phyloP scores from a whole-genome alignment of 1,140 invertebrate species.

The Galendromus occidentalis region DNA sequence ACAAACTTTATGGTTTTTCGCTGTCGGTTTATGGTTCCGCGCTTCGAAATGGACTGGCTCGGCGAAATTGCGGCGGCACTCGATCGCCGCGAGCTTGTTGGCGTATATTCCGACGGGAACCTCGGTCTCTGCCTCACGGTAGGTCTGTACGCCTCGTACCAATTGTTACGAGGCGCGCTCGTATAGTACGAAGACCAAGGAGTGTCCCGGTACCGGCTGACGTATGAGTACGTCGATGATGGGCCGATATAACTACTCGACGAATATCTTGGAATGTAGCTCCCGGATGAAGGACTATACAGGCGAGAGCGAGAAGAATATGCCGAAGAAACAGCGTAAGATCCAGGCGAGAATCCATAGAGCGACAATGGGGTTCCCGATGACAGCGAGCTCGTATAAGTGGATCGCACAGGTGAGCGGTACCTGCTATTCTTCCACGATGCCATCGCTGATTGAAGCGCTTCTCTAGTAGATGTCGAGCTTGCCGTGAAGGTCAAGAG shows the following conservation, averaged over 20 bases:
- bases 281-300: background rate
- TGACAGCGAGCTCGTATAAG: background rate
- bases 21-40: background rate
- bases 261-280: background rate
- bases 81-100: background rate
- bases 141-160: conserved; percentile 8
- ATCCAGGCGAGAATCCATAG: background rate
- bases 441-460: too few species aligned
- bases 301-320: conserved; percentile 8
- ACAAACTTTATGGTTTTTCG: conserved; percentile 7
- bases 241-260: background rate
- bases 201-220: background rate
- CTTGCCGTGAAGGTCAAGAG: too few species aligned
- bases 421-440: background rate
- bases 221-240: background rate
- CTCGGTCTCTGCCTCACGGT: background rate
- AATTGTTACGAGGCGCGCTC: background rate
- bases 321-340: background rate
- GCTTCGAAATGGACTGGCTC: background rate
- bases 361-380: background rate
- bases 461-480: too few species aligned
- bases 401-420: background rate
- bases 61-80: background rate
- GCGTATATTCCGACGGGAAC: background rate
- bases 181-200: conserved; percentile 2